Evolutionary conservation across 2,797 vertebrate species (phyloP), one percentile per base, ranked within the genome.

Genomic region (Pangasius mekongensis): DNA sequence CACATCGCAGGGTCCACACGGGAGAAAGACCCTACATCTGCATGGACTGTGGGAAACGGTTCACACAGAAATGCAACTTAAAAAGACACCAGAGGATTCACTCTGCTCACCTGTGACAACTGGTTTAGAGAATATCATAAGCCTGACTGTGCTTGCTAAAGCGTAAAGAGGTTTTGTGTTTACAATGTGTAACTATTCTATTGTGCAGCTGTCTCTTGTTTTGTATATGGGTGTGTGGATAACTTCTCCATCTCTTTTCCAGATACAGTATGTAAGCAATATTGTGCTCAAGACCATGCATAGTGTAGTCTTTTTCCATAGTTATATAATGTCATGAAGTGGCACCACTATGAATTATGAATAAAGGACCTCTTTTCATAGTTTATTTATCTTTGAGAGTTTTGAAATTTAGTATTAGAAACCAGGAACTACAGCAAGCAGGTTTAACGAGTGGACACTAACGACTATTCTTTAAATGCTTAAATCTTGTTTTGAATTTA

Each of bases 51-150:
- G 96, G 96, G 13, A 97, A 97, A 87, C 92, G 96, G 85, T 97
- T 97, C 91, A 97, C 96, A 0, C 96, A 97, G 92, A 97, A 97
- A 87, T 97, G 96, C 88, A 97, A 97, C 87, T 93, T 97, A 47
- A 97, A 96, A 90, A 94, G 96, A 33, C 96, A 97, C 91, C 96
- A 96, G 93, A 94, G 95, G 90, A 96, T 96, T 87, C 96, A 96
- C 86, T 85, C 89, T 0, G 90, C 89, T 16, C 88, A 86, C 62
- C 60, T 83, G 83, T 92, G 87, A 92, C 52, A 24, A 60, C 24
- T 4, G n/a, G 64, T 5, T 43, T 78, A 7, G 49, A 87, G 56
- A 66, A 54, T 20, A 27, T 22, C 30, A 30, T 49, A 58, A 47
- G 69, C 56, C 58, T 84, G 52, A 66, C 60, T 85, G 73, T 71